Percentiles rank a stretch among this genome's conserved stretches.
phyloP scores from a whole-genome alignment of 2,113 vertebrate species.

The Oreochromis aureus region DNA sequence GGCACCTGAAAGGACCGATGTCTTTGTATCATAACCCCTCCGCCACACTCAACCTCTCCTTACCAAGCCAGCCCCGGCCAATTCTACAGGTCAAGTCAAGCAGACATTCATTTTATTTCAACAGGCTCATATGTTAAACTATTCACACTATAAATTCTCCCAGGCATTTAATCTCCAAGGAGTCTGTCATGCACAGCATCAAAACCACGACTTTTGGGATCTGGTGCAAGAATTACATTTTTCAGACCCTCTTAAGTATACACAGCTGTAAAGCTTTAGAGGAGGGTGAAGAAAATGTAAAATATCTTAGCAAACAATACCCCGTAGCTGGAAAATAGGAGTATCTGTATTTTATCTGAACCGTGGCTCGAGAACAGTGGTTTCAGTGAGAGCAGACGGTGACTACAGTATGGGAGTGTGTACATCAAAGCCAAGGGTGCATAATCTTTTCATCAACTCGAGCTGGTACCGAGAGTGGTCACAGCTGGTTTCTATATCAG shows the following conservation, averaged over 20 bases:
- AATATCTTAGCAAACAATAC: constrained; percentile 29
- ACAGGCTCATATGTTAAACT: constrained; percentile 68
- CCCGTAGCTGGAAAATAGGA: constrained; percentile 28
- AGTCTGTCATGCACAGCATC: constrained; percentile 25
- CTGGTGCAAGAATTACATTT: constrained; percentile 18
- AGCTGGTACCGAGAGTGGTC: constrained; percentile 24
- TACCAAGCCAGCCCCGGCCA: not conserved
- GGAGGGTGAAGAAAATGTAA: constrained; percentile 10
- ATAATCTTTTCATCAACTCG: constrained; percentile 57
- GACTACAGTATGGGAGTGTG: constrained; percentile 10
- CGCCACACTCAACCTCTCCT: not conserved
- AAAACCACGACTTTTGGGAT: constrained; percentile 22
- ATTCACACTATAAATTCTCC: constrained; percentile 40
- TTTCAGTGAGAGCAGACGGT: constrained; percentile 10
- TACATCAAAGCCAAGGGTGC: constrained; percentile 50
- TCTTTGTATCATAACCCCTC: not conserved
- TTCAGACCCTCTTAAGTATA: constrained; percentile 21
- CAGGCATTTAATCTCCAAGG: constrained; percentile 39
- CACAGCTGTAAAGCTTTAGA: constrained; percentile 43
- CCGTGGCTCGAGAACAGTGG: not conserved
- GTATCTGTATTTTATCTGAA: not conserved
- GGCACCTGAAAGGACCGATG: not conserved
- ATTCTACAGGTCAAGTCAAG: constrained; percentile 20
- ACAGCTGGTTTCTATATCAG: constrained; percentile 56
- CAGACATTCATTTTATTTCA: constrained; percentile 61